Percentiles rank a stretch among this genome's conserved stretches.
Evolutionary conservation across 2,888 invertebrate genomes (phyloP).

Genomic region (Drosophila hamatofila): DNA sequence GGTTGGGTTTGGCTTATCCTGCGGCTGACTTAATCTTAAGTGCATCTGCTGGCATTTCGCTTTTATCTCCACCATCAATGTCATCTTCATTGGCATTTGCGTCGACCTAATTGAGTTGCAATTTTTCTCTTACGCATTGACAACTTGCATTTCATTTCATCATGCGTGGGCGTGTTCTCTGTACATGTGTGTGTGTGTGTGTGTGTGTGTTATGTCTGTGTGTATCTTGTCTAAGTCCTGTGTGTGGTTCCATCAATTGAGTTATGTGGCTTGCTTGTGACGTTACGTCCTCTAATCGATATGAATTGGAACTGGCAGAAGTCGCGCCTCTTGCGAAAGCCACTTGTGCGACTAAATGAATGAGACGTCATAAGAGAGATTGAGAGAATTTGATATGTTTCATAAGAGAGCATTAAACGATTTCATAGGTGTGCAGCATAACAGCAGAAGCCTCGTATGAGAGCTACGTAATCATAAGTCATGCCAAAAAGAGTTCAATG

Average conservation of each 20-base stretch:
- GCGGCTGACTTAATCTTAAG: slow-evolving; percentile 6
- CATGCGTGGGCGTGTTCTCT: slow-evolving; percentile 8
- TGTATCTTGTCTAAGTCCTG: neutral
- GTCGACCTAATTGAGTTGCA: slow-evolving; percentile 62
- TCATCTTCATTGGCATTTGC: slow-evolving; percentile 60
- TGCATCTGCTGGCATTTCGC: slow-evolving; percentile 44
- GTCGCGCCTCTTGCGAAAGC: slow-evolving; percentile 24
- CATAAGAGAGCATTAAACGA: neutral
- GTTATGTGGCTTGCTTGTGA: slow-evolving; percentile 36
- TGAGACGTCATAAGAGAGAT: neutral
- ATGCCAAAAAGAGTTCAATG: slow-evolving; percentile 3
- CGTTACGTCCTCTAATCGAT: slow-evolving; percentile 16
- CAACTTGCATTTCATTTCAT: slow-evolving; percentile 35
- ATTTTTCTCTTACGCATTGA: slow-evolving; percentile 17
- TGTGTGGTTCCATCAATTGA: slow-evolving; percentile 35
- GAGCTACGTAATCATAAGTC: neutral
- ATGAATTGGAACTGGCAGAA: neutral
- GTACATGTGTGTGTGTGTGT: neutral
- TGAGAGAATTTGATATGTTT: neutral
- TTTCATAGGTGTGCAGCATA: neutral
- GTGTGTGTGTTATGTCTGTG: slow-evolving; percentile 1
- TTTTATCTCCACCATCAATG: slow-evolving; percentile 45
- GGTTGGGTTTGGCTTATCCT: slow-evolving; percentile 7
- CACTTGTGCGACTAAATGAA: neutral
- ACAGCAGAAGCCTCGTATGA: slow-evolving; percentile 9